Evolutionary conservation across 1,140 invertebrate genomes (phyloP).

Genomic region (Ceratina australensis): DNA sequence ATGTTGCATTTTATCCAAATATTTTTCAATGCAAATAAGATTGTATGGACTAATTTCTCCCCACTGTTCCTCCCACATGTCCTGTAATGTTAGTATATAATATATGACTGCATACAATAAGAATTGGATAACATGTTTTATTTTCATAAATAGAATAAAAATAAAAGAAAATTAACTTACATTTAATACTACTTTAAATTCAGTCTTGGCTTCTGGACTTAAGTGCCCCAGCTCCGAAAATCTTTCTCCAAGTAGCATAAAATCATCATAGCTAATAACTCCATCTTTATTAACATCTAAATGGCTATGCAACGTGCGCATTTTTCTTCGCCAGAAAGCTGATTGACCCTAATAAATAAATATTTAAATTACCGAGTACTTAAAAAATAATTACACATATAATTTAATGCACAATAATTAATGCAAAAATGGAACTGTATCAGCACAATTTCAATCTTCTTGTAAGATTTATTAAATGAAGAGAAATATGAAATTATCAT

Average conservation of each 20-base stretch:
- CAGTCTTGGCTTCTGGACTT: slow-evolving; percentile 81
- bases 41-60: slow-evolving; percentile 90
- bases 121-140: background rate
- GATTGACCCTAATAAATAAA: slow-evolving; percentile 84
- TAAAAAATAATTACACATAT: slow-evolving; percentile 11
- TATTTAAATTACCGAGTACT: background rate
- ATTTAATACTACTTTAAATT: slow-evolving; percentile 84
- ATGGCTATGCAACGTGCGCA: slow-evolving; percentile 90
- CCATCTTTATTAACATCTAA: slow-evolving; percentile 92
- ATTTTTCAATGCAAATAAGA: slow-evolving; percentile 88
- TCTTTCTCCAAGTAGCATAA: slow-evolving; percentile 85
- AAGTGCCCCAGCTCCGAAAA: slow-evolving; percentile 88
- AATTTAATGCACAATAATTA: background rate
- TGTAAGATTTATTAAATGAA: too few species aligned
- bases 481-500: too few species aligned
- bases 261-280: slow-evolving; percentile 90
- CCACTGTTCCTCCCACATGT: slow-evolving; percentile 90
- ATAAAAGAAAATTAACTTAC: slow-evolving; percentile 72
- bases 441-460: too few species aligned
- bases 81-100: slow-evolving; percentile 71
- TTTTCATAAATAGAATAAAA: background rate
- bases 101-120: background rate
- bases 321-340: slow-evolving; percentile 93
- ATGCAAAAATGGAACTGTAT: too few species aligned
- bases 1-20: slow-evolving; percentile 89